Evolutionary conservation across 2,113 vertebrate species (phyloP).

Genomic region (Hypanus sabinus): DNA sequence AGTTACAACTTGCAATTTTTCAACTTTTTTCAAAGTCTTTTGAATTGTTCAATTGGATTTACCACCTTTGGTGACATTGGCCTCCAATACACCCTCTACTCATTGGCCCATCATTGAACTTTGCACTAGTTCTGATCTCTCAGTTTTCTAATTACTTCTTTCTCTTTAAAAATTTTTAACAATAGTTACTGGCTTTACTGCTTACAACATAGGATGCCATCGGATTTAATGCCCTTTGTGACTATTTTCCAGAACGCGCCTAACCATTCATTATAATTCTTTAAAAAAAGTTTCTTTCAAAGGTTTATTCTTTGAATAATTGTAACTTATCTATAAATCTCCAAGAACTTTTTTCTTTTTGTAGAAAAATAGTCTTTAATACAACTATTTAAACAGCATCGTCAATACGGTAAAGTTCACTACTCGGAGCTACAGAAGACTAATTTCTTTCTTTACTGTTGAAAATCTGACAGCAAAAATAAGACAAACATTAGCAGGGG

Average conservation of each 20-base stretch:
- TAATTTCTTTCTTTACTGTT: background rate
- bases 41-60: background rate
- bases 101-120: background rate
- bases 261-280: background rate
- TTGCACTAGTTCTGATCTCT: background rate
- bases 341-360: background rate
- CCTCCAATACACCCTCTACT: background rate
- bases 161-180: background rate
- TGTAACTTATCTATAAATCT: background rate
- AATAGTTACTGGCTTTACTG: background rate
- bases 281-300: background rate
- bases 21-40: background rate
- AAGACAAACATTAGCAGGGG: background rate
- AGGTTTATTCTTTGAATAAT: background rate
- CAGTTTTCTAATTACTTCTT: background rate
- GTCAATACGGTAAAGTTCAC: background rate
- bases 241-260: background rate
- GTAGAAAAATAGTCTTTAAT: background rate
- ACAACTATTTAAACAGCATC: background rate
- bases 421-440: background rate
- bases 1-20: background rate
- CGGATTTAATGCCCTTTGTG: background rate
- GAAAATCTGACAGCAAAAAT: background rate
- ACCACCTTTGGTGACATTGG: background rate
- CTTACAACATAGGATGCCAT: background rate